phyloP scores from a whole-genome alignment of 2,888 invertebrate species.

The Caenorhabditis plicata region DNA sequence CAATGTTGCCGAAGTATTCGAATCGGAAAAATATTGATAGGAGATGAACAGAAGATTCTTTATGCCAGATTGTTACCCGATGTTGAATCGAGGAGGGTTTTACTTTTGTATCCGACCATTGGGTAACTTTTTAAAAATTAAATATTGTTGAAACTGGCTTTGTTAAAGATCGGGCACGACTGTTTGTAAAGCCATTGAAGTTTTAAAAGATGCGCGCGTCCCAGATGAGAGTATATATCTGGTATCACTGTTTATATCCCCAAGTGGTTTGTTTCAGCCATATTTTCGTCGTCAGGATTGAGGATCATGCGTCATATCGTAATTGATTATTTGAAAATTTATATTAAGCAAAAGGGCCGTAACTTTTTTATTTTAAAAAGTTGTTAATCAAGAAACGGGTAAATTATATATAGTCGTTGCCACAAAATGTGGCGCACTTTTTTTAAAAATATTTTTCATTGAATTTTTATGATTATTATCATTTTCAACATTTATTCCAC shows the following conservation, averaged over 20 bases:
- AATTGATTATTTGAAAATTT: neutral
- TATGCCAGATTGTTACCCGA: conserved; percentile 96
- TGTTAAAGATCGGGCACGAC: conserved; percentile 83
- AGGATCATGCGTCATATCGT: conserved; percentile 1
- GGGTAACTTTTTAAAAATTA: conserved; percentile 17
- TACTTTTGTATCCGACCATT: conserved; percentile 98
- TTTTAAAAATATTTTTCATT: no score
- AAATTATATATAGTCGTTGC: no score
- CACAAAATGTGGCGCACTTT: no score
- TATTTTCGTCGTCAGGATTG: conserved; percentile 7
- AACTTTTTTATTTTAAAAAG: no score
- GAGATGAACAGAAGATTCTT: conserved; percentile 86
- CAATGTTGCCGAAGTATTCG: conserved; percentile 97
- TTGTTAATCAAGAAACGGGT: no score
- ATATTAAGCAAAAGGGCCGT: no score
- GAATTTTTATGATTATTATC: no score
- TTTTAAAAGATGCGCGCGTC: conserved; percentile 89
- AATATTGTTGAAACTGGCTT: conserved; percentile 1
- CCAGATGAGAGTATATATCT: conserved; percentile 90
- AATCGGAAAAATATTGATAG: conserved; percentile 93
- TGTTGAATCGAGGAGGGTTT: conserved; percentile 81
- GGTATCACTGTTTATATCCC: conserved; percentile 96
- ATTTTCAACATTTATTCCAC: no score
- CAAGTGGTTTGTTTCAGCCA: conserved; percentile 69
- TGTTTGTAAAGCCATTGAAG: conserved; percentile 87